Evolutionary conservation across 2,113 vertebrate species (phyloP).

Genomic region (Chroicocephalus ridibundus): DNA sequence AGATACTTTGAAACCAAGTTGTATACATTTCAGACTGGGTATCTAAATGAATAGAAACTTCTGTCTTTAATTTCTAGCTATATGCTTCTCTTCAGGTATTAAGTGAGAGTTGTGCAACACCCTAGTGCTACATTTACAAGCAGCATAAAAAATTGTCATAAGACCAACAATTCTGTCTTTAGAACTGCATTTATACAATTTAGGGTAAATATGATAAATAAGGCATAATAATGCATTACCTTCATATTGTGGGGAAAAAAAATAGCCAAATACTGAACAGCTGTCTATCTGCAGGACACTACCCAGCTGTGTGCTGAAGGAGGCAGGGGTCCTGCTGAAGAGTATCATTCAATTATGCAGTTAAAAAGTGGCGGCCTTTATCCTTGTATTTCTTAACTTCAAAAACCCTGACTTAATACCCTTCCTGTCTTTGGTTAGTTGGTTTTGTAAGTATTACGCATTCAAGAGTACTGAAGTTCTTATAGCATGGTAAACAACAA

Average conservation of each 20-base stretch:
- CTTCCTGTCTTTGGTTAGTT: not conserved
- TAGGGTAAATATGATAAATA: not conserved
- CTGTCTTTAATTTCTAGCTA: not conserved
- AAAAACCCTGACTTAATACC: not conserved
- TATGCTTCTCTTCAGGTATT: not conserved
- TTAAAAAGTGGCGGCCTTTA: not conserved
- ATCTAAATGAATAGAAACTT: not conserved
- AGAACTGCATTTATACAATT: not conserved
- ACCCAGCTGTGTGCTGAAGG: not conserved
- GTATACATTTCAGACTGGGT: not conserved
- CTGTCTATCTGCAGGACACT: not conserved
- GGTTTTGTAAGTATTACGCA: not conserved
- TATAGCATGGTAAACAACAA: not conserved
- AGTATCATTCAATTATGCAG: no score
- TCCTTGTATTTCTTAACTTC: not conserved
- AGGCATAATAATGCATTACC: not conserved
- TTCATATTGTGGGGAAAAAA: not conserved
- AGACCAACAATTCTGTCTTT: not conserved
- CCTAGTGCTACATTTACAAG: not conserved
- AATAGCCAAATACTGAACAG: not conserved
- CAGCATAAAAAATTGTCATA: not conserved
- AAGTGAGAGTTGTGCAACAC: not conserved
- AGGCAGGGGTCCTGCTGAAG: not conserved
- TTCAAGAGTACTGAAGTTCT: not conserved
- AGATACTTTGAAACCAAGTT: not conserved